phyloP scores from a whole-genome alignment of 2,888 invertebrate species.

The Cataglyphis altisquamis region DNA sequence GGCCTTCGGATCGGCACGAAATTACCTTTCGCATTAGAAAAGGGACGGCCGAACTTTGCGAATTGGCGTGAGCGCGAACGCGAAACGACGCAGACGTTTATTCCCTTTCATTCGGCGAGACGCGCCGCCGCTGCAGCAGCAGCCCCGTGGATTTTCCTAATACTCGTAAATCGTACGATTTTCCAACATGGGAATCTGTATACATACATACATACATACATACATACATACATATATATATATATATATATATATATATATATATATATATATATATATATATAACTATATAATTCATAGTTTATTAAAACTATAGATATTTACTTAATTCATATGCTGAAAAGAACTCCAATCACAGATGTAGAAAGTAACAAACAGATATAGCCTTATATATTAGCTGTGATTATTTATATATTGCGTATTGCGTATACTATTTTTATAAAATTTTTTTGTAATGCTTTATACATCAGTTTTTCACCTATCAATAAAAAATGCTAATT shows the following conservation, averaged over 20 bases:
- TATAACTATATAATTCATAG: neutral
- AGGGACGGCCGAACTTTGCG: slow-evolving; percentile 51
- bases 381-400: slow-evolving; percentile 40
- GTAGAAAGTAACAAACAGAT: slow-evolving; percentile 9
- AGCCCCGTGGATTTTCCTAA: slow-evolving; percentile 47
- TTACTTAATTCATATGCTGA: slow-evolving; percentile 16
- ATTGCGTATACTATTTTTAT: slow-evolving; percentile 27
- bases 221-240: neutral
- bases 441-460: slow-evolving; percentile 39
- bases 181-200: neutral
- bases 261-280: neutral
- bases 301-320: slow-evolving; percentile 2
- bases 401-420: slow-evolving; percentile 31
- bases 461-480: slow-evolving; percentile 10
- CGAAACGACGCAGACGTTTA: slow-evolving; percentile 53
- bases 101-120: slow-evolving; percentile 46
- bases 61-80: slow-evolving; percentile 50
- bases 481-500: slow-evolving; percentile 30
- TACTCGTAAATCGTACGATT: slow-evolving; percentile 48
- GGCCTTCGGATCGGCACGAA: slow-evolving; percentile 59
- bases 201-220: too few species aligned
- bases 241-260: neutral
- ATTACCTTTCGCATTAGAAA: slow-evolving; percentile 62
- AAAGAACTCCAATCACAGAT: slow-evolving; percentile 12
- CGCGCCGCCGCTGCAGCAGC: slow-evolving; percentile 13